phyloP scores from a whole-genome alignment of 2,113 vertebrate species.

The Geothlypis trichas region DNA sequence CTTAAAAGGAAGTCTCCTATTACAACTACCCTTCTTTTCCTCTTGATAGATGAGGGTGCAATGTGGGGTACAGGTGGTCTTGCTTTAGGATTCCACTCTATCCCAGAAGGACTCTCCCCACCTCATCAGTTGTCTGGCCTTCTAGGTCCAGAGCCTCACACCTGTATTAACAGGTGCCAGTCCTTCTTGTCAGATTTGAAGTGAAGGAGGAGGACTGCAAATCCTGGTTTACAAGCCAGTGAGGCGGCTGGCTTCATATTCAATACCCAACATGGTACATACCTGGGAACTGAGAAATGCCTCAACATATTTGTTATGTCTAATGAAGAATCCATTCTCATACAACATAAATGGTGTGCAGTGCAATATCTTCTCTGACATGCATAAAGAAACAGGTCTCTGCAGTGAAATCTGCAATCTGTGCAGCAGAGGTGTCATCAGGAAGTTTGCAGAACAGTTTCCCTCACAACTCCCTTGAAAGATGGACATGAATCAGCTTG shows the following conservation, averaged over 20 bases:
- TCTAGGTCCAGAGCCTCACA: background rate
- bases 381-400: background rate
- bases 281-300: background rate
- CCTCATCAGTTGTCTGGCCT: background rate
- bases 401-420: background rate
- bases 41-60: fast-evolving
- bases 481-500: background rate
- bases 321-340: background rate
- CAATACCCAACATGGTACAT: background rate
- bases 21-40: background rate
- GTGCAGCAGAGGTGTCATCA: background rate
- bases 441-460: background rate
- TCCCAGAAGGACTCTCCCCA: background rate
- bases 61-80: background rate
- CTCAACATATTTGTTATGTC: background rate
- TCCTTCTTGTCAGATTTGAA: background rate
- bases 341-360: background rate
- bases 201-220: background rate
- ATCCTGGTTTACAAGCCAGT: background rate
- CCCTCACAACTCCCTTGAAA: background rate
- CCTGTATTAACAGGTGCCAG: background rate
- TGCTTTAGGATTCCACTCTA: background rate
- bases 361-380: background rate
- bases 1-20: background rate
- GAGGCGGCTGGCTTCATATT: background rate